Evolutionary conservation across 2,113 vertebrate species (phyloP), one percentile per base, ranked within the genome.

Genomic region (Dunckerocampus dactyliophorus): DNA sequence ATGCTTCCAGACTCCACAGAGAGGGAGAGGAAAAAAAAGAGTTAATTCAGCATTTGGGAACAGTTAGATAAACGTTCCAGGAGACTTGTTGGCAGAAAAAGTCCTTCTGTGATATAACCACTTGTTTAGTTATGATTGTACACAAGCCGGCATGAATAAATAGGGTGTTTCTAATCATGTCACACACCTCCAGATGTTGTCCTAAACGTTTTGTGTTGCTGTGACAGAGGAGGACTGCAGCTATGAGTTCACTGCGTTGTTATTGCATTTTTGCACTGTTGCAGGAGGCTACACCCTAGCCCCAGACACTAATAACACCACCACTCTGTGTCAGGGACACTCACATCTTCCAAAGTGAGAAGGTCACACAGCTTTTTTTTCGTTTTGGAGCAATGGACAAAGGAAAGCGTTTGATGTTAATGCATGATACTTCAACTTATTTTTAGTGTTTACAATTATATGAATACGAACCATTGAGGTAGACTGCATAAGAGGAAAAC

Each of bases 201-300:
- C 47, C 46, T 49, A 39, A 64, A 34, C n/a, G 63, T 28, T 43
- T 43, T 13, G 39, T 43, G 39, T 43, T 43, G 39, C 39, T 74
- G 81, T 68, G 78, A 74, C 67, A 47, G 62, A 51, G 71, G 60
- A 67, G 64, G 66, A 64, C 75, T 75, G 54, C 55, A 60, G 72
- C 77, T 74, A 54, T 60, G 70, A 58, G 72, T 81, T 71, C 78
- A 60, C 66, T 63, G 62, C 63, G 73, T 77, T 83, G 82, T 83
- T 88, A 64, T 82, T 84, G 83, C 82, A 85, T 82, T 75, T 65
- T 84, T 88, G 83, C 75, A 74, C 72, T 63, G 65, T 74, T 63
- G 80, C 82, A 69, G 72, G 65, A 47, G 83, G 68, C 81, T 63
- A 76, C 87, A 76, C 87, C 87, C 84, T 20, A 75, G 28, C 72